Percentiles rank a stretch among this genome's conserved stretches.
Evolutionary conservation across 2,113 vertebrate species (phyloP).

Genomic region (Pan paniscus): DNA sequence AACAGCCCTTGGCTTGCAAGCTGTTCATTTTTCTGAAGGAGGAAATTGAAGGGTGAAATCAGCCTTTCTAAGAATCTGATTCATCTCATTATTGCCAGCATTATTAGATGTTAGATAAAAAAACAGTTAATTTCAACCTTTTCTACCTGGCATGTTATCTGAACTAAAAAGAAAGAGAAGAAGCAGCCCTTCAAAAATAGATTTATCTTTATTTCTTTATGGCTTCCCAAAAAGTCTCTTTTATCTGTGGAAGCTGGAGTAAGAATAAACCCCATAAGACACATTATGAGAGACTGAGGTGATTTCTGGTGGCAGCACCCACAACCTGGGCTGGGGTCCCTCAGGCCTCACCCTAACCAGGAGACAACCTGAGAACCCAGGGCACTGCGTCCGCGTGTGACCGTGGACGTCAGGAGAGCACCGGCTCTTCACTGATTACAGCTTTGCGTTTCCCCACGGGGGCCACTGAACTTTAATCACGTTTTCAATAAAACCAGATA

Average conservation of each 20-base stretch:
- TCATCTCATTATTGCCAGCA: not conserved
- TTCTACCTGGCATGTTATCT: not conserved
- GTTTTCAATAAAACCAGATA: not conserved
- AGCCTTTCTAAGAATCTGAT: not conserved
- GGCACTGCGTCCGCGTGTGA: too few relatives aligned
- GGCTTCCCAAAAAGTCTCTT: not conserved
- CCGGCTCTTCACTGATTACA: not conserved
- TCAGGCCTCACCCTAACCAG: not conserved
- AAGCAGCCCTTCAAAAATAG: not conserved
- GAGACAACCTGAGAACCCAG: too few relatives aligned
- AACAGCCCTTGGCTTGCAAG: not conserved
- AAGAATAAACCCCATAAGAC: not conserved
- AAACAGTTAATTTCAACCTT: not conserved
- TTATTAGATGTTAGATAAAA: not conserved
- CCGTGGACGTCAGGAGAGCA: too few relatives aligned
- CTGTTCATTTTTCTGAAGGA: not conserved
- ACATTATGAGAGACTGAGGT: not conserved
- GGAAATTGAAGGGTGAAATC: not conserved
- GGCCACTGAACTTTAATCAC: not conserved
- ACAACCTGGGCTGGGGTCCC: too few relatives aligned
- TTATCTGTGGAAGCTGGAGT: not conserved
- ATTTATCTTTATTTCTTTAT: not conserved
- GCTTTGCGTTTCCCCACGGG: too few relatives aligned
- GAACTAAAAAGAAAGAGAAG: not conserved
- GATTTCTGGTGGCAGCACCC: too few relatives aligned